A percentile compares a stretch with the other conserved stretches of the same genome.
Evolutionary conservation across 1,140 invertebrate genomes (phyloP).

Genomic region (Spodoptera litura): DNA sequence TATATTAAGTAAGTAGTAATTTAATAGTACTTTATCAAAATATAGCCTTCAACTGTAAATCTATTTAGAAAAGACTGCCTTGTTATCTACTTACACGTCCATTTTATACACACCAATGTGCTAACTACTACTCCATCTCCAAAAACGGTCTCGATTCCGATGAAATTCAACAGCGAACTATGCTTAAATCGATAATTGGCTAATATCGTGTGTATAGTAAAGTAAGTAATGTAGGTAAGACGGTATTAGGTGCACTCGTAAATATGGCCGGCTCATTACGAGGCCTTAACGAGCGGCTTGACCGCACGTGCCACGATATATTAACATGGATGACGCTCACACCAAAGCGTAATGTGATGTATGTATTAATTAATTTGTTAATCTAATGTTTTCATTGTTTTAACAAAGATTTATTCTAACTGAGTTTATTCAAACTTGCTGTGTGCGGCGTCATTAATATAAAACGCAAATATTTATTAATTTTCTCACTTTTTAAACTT

Average conservation of each 20-base stretch:
- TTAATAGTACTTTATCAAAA: too few relatives aligned
- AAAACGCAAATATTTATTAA: too few relatives aligned
- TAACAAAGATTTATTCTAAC: neutral
- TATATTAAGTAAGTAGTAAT: too few relatives aligned
- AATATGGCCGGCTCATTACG: conserved; percentile 72
- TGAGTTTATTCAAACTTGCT: too few relatives aligned
- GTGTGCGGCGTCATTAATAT: too few relatives aligned
- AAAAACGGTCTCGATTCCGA: too few relatives aligned
- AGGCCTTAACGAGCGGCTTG: conserved; percentile 62
- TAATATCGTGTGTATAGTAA: neutral
- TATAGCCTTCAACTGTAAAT: too few relatives aligned
- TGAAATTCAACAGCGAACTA: neutral
- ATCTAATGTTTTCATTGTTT: neutral
- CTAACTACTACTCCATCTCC: too few relatives aligned
- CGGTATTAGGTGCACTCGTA: conserved; percentile 65
- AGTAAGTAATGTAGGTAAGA: conserved; percentile 33
- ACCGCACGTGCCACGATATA: conserved; percentile 61
- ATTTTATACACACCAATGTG: too few relatives aligned
- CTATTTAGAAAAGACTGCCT: too few relatives aligned
- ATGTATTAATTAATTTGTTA: neutral
- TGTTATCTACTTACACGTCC: too few relatives aligned
- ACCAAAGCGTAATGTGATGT: conserved; percentile 32
- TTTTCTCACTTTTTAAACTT: too few relatives aligned
- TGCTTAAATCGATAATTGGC: neutral
- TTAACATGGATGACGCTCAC: conserved; percentile 42